A percentile compares a stretch with the other conserved stretches of the same genome.
phyloP scores from a whole-genome alignment of 2,113 vertebrate genomes.

The Argyrosomus japonicus region DNA sequence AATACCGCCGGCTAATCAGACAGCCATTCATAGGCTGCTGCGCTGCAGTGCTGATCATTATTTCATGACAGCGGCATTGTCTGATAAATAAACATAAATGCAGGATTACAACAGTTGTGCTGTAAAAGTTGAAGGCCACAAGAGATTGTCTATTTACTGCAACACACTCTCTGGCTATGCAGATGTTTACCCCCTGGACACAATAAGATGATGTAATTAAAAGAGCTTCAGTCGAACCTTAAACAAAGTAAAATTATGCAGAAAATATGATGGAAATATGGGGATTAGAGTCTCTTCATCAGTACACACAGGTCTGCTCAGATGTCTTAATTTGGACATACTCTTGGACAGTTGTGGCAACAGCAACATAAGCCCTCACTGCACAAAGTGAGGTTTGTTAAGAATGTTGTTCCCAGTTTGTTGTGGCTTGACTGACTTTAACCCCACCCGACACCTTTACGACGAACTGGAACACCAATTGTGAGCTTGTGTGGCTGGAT shows the following conservation, averaged over 20 bases:
- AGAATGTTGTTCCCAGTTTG: too few species aligned
- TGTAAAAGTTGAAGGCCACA: neutral
- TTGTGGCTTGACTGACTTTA: neutral
- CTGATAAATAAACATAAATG: neutral
- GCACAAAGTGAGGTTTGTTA: too few species aligned
- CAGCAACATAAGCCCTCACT: neutral
- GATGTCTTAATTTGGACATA: too few species aligned
- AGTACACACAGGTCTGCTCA: too few species aligned
- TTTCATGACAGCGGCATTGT: neutral
- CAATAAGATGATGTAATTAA: too few species aligned
- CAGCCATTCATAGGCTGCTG: neutral
- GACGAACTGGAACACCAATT: neutral
- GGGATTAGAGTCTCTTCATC: too few species aligned
- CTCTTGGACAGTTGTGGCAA: neutral
- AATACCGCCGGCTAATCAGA: neutral
- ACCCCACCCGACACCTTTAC: neutral
- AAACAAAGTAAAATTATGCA: too few species aligned
- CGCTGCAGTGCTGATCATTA: neutral
- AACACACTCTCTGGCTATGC: neutral
- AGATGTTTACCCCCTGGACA: too few species aligned
- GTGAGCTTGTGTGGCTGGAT: too few species aligned
- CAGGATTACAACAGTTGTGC: neutral
- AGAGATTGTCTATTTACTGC: neutral
- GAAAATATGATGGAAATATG: too few species aligned
- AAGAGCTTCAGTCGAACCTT: too few species aligned